Conservation (phyloP, 2,113 vertebrate species). For the Gopherus flavomarginatus region DNA sequence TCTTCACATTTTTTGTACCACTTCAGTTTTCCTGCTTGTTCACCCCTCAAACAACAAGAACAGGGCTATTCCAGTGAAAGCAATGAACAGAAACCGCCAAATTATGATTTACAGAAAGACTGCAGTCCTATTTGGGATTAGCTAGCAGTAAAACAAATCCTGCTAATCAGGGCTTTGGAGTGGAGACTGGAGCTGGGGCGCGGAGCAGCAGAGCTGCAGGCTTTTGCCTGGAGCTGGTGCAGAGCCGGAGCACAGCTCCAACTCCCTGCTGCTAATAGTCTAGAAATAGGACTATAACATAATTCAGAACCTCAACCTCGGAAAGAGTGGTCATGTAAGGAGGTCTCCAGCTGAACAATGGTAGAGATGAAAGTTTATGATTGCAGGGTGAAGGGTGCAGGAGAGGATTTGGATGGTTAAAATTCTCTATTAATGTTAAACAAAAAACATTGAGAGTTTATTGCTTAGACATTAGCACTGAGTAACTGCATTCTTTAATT, state of each 20-base stretch:
- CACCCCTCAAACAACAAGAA: constrained; percentile 67
- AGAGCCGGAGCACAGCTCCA: too few species aligned
- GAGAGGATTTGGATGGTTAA: not conserved
- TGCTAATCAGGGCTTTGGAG: too few species aligned
- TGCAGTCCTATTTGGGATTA: constrained; percentile 55
- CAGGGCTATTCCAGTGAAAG: constrained; percentile 51
- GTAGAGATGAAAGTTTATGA: not conserved
- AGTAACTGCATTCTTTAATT: not conserved
- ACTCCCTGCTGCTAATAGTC: not conserved
- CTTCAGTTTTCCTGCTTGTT: constrained; percentile 60
- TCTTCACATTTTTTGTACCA: constrained; percentile 52
- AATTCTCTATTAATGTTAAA: not conserved
- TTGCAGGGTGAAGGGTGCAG: not conserved
- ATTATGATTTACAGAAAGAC: constrained; percentile 62
- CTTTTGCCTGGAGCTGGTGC: too few species aligned
- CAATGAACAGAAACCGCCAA: constrained; percentile 37
- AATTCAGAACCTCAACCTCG: not conserved
- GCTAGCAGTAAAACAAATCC: constrained; percentile 37
- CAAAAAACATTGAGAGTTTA: not conserved
- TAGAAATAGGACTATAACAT: not conserved
- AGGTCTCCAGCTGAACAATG: not conserved
- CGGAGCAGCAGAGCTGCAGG: too few species aligned
- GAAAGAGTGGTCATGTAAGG: not conserved
- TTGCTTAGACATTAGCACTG: not conserved
- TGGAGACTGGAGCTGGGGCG: too few species aligned